These are phyloP conservation scores for Manis javanica DNA, from an alignment of 2,797 vertebrate genomes.

Conservation along the genomic window DNA sequence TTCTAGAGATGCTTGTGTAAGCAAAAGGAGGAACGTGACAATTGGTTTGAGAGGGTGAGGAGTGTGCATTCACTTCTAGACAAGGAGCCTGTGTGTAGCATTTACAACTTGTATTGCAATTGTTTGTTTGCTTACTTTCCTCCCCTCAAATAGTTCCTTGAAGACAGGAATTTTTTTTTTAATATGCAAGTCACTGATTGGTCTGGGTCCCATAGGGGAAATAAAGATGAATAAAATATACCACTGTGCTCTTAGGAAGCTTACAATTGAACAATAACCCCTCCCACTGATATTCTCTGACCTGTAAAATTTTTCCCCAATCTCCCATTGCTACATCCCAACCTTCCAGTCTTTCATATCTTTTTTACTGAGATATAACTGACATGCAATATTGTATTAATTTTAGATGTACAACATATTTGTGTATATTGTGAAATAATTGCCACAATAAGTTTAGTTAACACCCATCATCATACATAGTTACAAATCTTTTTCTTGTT, in stretches of 20 bases:
- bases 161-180: neutral
- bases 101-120: neutral
- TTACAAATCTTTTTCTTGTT: neutral
- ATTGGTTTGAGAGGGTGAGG: constrained; percentile 1
- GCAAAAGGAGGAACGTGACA: neutral
- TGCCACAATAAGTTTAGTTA: neutral
- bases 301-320: neutral
- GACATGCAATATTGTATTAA: neutral
- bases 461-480: neutral
- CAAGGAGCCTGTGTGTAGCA: neutral
- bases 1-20: constrained; percentile 42
- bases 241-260: neutral
- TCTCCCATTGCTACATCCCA: neutral
- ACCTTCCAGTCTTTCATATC: neutral
- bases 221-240: neutral
- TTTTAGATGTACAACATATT: neutral
- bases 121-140: constrained; percentile 23
- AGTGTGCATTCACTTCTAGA: neutral
- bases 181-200: neutral
- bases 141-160: neutral
- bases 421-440: neutral
- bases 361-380: neutral
- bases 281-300: neutral
- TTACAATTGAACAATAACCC: neutral
- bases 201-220: neutral